Base-by-base conservation (phyloP, 2,797 vertebrate genomes). In the Poecile montanus region DNA sequence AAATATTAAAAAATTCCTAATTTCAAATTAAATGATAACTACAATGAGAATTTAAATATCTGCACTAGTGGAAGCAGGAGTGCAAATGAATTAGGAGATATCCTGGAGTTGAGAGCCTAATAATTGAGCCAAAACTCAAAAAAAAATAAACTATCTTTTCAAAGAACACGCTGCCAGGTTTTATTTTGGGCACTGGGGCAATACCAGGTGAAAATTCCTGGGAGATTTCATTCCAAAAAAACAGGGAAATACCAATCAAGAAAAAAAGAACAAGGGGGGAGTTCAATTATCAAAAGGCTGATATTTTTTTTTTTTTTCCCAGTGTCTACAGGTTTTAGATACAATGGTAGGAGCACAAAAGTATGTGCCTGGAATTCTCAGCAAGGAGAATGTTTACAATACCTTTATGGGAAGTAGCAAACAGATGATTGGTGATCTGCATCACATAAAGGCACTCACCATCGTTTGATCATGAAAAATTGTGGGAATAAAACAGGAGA, bases 381-480 rank as follows among this genome's bases (percentile, higher is more conserved):
- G 38, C 5, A 17, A 38, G 60, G 18, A 73, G 21, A 50, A 68
- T 11, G 21, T 82, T 94, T 63, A 50, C 65, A 88, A 11, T 21
- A 10, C 34, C 34, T 89, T 83, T 30, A 73, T 44, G n/a, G 60
- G 54, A 42, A 56, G 48, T 2, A 91, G 53, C 22, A 44, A 91
- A 65, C 4, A 66, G 44, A 78, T 34, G 6, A 71, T 57, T 71
- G 85, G 50, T 75, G 75, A 78, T 16, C 42, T 71, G 25, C 13
- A 65, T 26, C 36, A 74, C 42, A 87, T 11, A 73, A 63, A 77
- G 17, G 14, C 42, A 38, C 14, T 44, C 5, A 1, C 30, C 38
- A 51, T 30, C 45, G 32, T 67, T 34, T 80, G 72, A 81, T 72
- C n/a, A 47, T 66, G 77, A 89, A 90, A 89, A 77, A 77, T 19